phyloP scores from a whole-genome alignment of 2,888 invertebrate species.

The Anthoptus insignis region DNA sequence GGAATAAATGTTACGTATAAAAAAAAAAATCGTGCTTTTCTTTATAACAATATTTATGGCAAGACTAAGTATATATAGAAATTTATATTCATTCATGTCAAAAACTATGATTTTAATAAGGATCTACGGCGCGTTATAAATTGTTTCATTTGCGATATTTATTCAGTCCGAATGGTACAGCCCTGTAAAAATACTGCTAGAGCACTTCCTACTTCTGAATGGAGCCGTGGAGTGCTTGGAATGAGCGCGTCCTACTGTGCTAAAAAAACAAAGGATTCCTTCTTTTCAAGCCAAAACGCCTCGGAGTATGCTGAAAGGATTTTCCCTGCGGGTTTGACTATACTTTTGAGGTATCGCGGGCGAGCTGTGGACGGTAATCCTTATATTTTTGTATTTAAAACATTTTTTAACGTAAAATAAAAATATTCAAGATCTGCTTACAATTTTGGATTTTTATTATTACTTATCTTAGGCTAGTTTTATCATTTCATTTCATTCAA shows the following conservation, averaged over 20 bases:
- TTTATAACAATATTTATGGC: too few relatives aligned
- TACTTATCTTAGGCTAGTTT: too few relatives aligned
- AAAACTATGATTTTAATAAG: too few relatives aligned
- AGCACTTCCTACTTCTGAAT: conserved; percentile 25
- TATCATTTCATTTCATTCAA: too few relatives aligned
- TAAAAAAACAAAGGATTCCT: conserved; percentile 35
- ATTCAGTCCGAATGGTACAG: conserved; percentile 7
- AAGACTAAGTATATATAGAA: too few relatives aligned
- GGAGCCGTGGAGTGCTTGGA: conserved; percentile 20
- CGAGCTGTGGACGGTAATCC: background rate
- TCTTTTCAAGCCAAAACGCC: conserved; percentile 33
- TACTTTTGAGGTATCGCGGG: background rate
- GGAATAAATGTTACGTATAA: too few relatives aligned
- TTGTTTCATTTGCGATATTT: conserved; percentile 11
- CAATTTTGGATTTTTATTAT: too few relatives aligned
- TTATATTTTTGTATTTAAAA: background rate
- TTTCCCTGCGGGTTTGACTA: background rate
- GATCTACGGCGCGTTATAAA: too few relatives aligned
- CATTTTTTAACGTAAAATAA: too few relatives aligned
- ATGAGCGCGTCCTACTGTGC: conserved; percentile 22
- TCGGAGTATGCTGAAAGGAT: conserved; percentile 17
- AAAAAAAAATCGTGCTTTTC: too few relatives aligned
- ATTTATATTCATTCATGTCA: too few relatives aligned
- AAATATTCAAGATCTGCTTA: too few relatives aligned
- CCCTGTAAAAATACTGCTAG: conserved; percentile 21